Conservation (phyloP, 2,888 invertebrate genomes). For the Zeuzera pyrina region DNA sequence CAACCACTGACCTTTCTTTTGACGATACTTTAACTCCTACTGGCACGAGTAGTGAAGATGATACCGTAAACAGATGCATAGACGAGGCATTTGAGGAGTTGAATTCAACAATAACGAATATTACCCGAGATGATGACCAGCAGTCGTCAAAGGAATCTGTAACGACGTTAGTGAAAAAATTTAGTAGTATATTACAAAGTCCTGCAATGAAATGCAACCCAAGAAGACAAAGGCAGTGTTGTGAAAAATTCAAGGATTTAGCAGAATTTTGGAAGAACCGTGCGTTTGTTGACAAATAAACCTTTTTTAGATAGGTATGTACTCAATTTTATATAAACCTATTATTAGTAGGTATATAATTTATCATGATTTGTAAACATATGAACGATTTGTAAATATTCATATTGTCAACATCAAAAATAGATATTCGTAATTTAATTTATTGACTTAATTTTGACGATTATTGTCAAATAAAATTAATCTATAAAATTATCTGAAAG, state of each 20-base stretch:
- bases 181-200: conserved; percentile 38
- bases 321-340: not conserved
- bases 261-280: conserved; percentile 51
- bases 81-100: conserved; percentile 54
- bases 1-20: conserved; percentile 42
- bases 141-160: conserved; percentile 38
- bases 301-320: conserved; percentile 1
- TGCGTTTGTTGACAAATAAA: conserved; percentile 10
- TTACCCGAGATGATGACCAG: conserved; percentile 23
- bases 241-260: conserved; percentile 46
- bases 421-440: no score
- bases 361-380: no score
- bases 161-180: conserved; percentile 50
- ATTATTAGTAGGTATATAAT: no score
- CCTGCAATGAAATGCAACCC: conserved; percentile 36
- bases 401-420: no score
- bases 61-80: conserved; percentile 45
- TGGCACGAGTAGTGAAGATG: conserved; percentile 27
- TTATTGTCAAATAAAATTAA: no score
- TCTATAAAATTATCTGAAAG: no score
- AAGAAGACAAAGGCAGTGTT: conserved; percentile 36
- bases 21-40: conserved; percentile 38
- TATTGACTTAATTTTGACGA: no score
- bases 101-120: conserved; percentile 30
- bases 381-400: no score